phyloP scores from a whole-genome alignment of 1,140 invertebrate genomes.

The Ostrea edulis region DNA sequence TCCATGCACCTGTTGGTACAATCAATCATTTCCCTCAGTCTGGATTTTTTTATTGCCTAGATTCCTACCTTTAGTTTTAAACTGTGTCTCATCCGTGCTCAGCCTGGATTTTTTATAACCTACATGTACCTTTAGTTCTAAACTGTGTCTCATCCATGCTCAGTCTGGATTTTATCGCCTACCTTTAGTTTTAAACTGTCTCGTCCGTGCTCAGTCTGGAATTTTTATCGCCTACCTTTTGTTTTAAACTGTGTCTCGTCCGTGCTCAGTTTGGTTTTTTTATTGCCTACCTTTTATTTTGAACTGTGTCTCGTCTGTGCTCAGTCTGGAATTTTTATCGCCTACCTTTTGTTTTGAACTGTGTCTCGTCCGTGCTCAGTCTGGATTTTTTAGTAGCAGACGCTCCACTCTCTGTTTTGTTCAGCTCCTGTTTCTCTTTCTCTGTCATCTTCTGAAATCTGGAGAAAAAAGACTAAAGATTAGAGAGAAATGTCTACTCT shows the following conservation, averaged over 20 bases:
- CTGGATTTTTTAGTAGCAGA: constrained; percentile 82
- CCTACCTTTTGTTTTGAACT: constrained; percentile 27
- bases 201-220: no score
- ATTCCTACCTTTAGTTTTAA: no score
- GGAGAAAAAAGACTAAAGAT: background rate
- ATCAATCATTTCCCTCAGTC: no score
- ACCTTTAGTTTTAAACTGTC: no score
- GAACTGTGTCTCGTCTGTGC: background rate
- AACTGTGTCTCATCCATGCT: no score
- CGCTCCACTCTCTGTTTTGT: constrained; percentile 83
- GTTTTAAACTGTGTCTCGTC: background rate
- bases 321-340: background rate
- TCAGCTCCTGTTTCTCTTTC: constrained; percentile 72
- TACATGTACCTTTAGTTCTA: no score
- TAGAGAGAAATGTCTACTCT: background rate
- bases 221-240: no score
- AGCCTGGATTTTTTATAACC: no score
- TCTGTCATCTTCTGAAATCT: constrained; percentile 74
- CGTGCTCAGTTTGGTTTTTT: background rate
- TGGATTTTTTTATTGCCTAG: background rate
- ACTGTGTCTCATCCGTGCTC: no score
- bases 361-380: background rate
- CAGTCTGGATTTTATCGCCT: no score
- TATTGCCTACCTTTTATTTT: background rate
- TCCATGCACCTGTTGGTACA: no score